These are phyloP conservation scores for Dasyurus viverrinus DNA, from an alignment of 2,113 vertebrate species.

Conservation along the genomic window DNA sequence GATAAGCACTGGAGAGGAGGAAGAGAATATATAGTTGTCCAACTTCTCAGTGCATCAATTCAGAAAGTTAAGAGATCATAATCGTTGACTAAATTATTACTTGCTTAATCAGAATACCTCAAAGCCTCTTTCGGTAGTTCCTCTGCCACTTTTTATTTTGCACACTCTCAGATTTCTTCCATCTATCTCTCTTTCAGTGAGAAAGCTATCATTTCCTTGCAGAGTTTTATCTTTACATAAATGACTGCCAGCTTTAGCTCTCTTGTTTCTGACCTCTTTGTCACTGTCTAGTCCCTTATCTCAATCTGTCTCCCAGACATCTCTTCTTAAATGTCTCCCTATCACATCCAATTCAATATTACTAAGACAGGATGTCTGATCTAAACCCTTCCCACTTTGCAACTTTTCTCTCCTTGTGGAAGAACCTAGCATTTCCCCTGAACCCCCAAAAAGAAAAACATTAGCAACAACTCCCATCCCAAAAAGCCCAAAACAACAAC, in stretches of 20 bases:
- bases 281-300: conserved; percentile 69
- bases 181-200: conserved; percentile 6
- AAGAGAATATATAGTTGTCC: neutral
- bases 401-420: conserved; percentile 24
- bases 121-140: conserved; percentile 4
- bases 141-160: conserved; percentile 52
- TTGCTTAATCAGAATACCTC: neutral
- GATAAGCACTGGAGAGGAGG: neutral
- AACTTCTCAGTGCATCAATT: neutral
- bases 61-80: neutral
- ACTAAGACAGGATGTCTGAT: conserved; percentile 59
- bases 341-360: conserved; percentile 56
- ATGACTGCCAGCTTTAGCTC: neutral
- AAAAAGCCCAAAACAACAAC: neutral
- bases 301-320: conserved; percentile 62
- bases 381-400: neutral
- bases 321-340: conserved; percentile 61
- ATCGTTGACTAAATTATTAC: neutral
- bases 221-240: conserved; percentile 32
- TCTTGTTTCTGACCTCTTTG: conserved; percentile 58
- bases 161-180: conserved; percentile 47
- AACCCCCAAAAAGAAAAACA: neutral
- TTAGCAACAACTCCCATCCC: no score
- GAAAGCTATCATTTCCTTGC: conserved; percentile 47
- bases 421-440: conserved; percentile 32